Base-by-base conservation (phyloP, 2,888 invertebrate species). In the Tipula unca region DNA sequence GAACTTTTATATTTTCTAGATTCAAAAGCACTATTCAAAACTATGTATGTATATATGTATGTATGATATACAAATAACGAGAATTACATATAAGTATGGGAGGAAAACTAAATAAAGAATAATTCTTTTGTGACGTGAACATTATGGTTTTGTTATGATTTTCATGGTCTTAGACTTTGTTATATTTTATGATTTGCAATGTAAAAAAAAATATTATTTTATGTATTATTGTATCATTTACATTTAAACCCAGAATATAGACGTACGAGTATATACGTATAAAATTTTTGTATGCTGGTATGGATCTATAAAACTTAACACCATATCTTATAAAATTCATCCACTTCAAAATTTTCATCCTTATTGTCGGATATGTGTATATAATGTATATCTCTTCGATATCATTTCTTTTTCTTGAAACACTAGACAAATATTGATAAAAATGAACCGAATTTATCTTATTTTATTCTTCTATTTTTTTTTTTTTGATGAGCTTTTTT, bases 391-490 rank as follows among this genome's bases (percentile, higher is more conserved):
- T 48, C 17, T 39, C 48, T 48, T 48, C 17, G 5, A 13, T 17
- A 8, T 48, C 8, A 5, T n/a, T 17, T 48, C n/a, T 4, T 17
- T 48, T 48, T 17, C 48, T 48, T 48, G 48, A 48, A 48, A 48
- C 48, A 48, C 69, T 69, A 69, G 69, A 69, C 69, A 69, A 69
- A 69, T 69, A 69, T 69, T 69, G 69, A 69, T 69, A 69, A 69
- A 17, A 20, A 69, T 69, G 69, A 69, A 69, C 69, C 69, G 25
- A 69, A 69, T 69, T 69, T 69, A 69, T 69, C 69, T 69, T 69
- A 39, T 17, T 69, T 6, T 69, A 69, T 69, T 69, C 10, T 69
- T 69, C 8, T n/a, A 42, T 69, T 17, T 48, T 48, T 69, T n/a
- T n/a, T 69, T 17, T 48, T 48, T 69, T 69, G 69, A 69, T 25